These are phyloP conservation scores for Gymnosoma rotundatum DNA, from an alignment of 2,888 invertebrate genomes.

Conservation along the genomic window DNA sequence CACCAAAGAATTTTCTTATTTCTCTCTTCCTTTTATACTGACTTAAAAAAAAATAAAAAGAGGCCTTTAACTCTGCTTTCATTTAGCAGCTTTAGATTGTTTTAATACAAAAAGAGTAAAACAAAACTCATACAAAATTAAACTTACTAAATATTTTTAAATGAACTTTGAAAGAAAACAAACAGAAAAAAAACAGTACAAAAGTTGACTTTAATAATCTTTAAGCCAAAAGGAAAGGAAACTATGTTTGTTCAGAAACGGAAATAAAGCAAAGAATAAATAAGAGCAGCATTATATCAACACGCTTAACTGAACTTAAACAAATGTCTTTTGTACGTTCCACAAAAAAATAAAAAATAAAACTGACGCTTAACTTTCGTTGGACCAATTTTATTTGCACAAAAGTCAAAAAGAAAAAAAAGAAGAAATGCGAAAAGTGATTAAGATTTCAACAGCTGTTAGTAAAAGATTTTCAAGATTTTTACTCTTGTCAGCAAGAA, in stretches of 20 bases:
- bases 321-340: slow-evolving; percentile 41
- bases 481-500: slow-evolving; percentile 10
- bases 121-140: slow-evolving; percentile 31
- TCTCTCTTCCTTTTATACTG: slow-evolving; percentile 17
- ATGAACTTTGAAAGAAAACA: slow-evolving; percentile 34
- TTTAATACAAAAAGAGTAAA: slow-evolving; percentile 52
- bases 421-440: slow-evolving; percentile 49
- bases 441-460: slow-evolving; percentile 69
- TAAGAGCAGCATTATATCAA: slow-evolving; percentile 40
- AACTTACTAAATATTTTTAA: slow-evolving; percentile 46
- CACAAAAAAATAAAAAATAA: slow-evolving; percentile 20
- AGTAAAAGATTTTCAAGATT: slow-evolving; percentile 55
- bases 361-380: slow-evolving; percentile 35
- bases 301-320: slow-evolving; percentile 58
- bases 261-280: slow-evolving; percentile 33
- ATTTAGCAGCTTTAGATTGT: slow-evolving; percentile 48
- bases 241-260: slow-evolving; percentile 11
- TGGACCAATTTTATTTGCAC: slow-evolving; percentile 53
- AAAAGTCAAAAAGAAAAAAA: slow-evolving; percentile 3
- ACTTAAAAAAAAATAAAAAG: neutral
- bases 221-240: slow-evolving; percentile 21
- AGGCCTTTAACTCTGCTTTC: slow-evolving; percentile 47
- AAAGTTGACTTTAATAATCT: slow-evolving; percentile 50
- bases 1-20: slow-evolving; percentile 62
- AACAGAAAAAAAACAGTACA: neutral